Evolutionary conservation across 2,113 vertebrate genomes (phyloP).

Genomic region (Capricornis sumatraensis): DNA sequence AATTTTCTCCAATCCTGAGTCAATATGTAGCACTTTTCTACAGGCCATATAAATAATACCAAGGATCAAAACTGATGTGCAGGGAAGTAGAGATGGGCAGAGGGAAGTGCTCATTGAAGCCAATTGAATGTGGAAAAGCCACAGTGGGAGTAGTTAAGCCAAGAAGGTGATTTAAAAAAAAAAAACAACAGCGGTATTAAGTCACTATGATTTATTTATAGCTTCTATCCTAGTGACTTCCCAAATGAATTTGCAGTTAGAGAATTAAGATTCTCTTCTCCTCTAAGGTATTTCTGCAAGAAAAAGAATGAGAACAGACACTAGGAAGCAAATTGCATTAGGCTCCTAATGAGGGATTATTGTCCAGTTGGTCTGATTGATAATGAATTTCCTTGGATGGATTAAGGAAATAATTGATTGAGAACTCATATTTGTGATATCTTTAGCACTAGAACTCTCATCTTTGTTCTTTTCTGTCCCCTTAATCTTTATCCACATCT

Average conservation of each 20-base stretch:
- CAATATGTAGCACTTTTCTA: conserved; percentile 41
- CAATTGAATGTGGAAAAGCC: conserved; percentile 9
- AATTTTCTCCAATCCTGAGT: conserved; percentile 60
- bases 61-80: conserved; percentile 5
- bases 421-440: neutral
- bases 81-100: neutral
- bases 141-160: neutral
- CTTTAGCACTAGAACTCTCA: neutral
- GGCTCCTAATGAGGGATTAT: neutral
- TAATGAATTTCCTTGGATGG: neutral
- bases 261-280: neutral
- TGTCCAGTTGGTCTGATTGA: neutral
- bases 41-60: conserved; percentile 38
- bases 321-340: neutral
- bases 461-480: neutral
- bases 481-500: neutral
- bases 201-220: conserved; percentile 34
- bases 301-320: neutral
- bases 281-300: neutral
- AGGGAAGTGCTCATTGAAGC: neutral
- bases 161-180: neutral
- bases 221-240: neutral
- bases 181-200: neutral
- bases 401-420: neutral
- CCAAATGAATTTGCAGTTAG: conserved; percentile 3